A percentile compares a stretch with the other conserved stretches of the same genome.
These are phyloP conservation scores for Sebastes goodei DNA, from an alignment of 2,797 vertebrate species.

Conservation along the genomic window DNA sequence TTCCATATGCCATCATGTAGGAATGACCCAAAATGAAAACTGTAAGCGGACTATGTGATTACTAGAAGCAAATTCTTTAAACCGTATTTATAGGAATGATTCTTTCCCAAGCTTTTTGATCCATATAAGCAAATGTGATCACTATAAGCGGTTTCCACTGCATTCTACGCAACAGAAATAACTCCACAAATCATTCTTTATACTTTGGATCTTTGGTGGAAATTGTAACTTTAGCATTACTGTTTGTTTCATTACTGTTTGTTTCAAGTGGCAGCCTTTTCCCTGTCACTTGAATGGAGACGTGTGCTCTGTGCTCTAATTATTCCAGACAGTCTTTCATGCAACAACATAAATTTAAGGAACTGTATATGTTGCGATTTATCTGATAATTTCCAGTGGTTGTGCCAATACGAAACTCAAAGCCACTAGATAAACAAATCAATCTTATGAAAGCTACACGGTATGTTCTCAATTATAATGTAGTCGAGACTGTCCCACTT, in stretches of 20 bases:
- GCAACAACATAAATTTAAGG: constrained; percentile 5
- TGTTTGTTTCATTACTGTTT: constrained; percentile 4
- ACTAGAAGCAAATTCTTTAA: too few relatives aligned
- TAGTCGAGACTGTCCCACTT: constrained; percentile 20
- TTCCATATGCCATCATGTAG: too few relatives aligned
- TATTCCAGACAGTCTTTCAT: constrained; percentile 1
- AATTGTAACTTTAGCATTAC: constrained; percentile 8
- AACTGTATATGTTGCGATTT: constrained; percentile 3
- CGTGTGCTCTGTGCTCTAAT: background rate
- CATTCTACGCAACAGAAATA: background rate
- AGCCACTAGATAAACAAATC: constrained; percentile 42
- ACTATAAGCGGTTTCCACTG: too few relatives aligned
- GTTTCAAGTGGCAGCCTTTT: constrained; percentile 4
- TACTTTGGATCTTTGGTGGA: background rate
- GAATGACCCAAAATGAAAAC: too few relatives aligned
- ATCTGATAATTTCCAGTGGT: constrained; percentile 23
- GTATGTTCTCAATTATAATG: constrained; percentile 28
- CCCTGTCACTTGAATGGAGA: background rate
- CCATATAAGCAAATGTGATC: too few relatives aligned
- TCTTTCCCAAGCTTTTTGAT: too few relatives aligned
- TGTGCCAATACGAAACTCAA: constrained; percentile 13
- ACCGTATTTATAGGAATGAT: too few relatives aligned
- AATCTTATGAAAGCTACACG: constrained; percentile 38
- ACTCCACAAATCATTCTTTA: constrained; percentile 7
- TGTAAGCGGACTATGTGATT: too few relatives aligned